Base-by-base conservation (phyloP, 2,888 invertebrate species). In the Punctoribates punctum region DNA sequence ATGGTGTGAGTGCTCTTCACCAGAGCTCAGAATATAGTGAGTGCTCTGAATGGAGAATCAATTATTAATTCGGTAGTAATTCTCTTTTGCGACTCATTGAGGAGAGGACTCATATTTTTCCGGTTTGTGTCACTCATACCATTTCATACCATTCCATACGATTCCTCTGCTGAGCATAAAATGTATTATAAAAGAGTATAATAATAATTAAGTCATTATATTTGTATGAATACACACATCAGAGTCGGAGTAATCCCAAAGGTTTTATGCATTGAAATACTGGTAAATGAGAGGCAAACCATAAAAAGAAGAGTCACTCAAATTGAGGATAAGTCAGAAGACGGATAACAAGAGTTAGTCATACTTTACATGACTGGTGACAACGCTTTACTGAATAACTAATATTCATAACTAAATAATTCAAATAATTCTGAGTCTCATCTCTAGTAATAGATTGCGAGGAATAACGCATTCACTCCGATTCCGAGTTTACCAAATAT, bases 191-290 rank as follows among this genome's bases (percentile, higher is more conserved):
- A 54, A 54, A 11, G 42, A 42, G 5, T 60, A 60, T 23, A 60
- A 60, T 60, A 60, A 60, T 60, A 60, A 60, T 60, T 60, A 60
- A 60, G 60, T 60, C 25, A 60, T 60, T 60, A 60, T 60, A 60
- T 60, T 23, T 60, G 60, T 60, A 23, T 23, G 60, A 60, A 60
- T 60, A 60, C 60, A 60, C 25, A 60, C 60, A 5, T 5, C 8
- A 48, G 15, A 11, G 6, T 48, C 6, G 15, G 4, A 13, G 9
- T 23, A 60, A 23, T 60, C 60, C 23, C 60, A 60, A 25, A 60
- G 60, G 60, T 60, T 60, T 27, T 20, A 4, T 8, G 17, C 54
- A 54, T 54, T 54, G 8, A 60, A 60, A 60, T 60, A 60, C 17
- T 48, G 17, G 48, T 48, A 3, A 42, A 42, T 17, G 48, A 48